Conservation (phyloP, 2,888 invertebrate genomes). For the Andricus curvator region DNA sequence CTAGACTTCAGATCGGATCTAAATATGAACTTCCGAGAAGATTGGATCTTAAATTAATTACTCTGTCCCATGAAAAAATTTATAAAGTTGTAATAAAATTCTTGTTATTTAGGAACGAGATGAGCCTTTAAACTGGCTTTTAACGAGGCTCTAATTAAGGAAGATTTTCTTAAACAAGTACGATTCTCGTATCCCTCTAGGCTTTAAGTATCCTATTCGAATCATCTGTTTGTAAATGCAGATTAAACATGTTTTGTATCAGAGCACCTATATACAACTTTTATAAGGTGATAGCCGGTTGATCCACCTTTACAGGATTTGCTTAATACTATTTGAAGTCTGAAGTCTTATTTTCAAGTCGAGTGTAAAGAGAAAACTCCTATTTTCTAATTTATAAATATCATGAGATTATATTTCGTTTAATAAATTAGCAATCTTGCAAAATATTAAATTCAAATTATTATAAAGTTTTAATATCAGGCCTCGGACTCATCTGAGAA, state of each 20-base stretch:
- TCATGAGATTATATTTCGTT: not conserved
- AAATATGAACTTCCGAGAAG: not conserved
- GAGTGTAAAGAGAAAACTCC: not conserved
- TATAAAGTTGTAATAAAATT: not conserved
- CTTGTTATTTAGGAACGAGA: not conserved
- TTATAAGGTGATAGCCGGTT: not conserved
- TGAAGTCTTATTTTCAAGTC: not conserved
- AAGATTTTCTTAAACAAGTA: not conserved
- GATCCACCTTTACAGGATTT: not conserved
- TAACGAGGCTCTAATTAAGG: not conserved
- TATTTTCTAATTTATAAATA: not conserved
- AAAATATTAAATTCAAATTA: no score
- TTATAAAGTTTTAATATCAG: no score
- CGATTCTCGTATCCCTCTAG: no score
- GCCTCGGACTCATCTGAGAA: no score
- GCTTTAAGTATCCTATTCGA: not conserved
- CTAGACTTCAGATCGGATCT: not conserved
- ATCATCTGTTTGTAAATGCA: not conserved
- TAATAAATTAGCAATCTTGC: no score
- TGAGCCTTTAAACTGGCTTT: not conserved
- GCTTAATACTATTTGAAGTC: not conserved
- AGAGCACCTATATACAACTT: not conserved
- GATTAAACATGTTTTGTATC: not conserved
- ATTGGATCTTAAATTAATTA: not conserved
- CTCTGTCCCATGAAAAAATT: not conserved